These are phyloP conservation scores for Todiramphus saurophagus DNA, from an alignment of 2,113 vertebrate species.

Conservation along the genomic window DNA sequence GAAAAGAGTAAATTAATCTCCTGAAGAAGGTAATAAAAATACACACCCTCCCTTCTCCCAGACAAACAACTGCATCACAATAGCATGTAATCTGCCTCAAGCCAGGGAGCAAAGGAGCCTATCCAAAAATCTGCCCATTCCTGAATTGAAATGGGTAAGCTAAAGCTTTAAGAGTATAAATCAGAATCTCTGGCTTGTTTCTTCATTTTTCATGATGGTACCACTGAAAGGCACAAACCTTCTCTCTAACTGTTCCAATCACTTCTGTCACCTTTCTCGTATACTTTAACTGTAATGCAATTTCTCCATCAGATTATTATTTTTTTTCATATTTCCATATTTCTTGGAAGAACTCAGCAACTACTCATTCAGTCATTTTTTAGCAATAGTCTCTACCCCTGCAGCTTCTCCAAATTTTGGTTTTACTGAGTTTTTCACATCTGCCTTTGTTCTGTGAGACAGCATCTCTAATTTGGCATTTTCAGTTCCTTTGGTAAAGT, in stretches of 20 bases:
- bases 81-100: not conserved
- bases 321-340: not conserved
- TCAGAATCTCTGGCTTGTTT: not conserved
- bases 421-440: not conserved
- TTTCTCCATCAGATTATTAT: not conserved
- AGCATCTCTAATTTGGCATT: not conserved
- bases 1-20: not conserved
- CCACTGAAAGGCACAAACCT: not conserved
- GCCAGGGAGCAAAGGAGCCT: not conserved
- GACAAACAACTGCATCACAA: not conserved
- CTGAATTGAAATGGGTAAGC: not conserved
- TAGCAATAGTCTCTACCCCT: not conserved
- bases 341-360: not conserved
- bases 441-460: not conserved
- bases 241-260: not conserved
- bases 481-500: not conserved
- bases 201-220: not conserved
- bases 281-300: not conserved
- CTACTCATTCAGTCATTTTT: not conserved
- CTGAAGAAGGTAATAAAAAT: not conserved
- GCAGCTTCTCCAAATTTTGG: not conserved
- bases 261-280: not conserved
- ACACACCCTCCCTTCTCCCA: not conserved
- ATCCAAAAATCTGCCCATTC: not conserved
- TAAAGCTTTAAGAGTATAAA: not conserved